These are phyloP conservation scores for Hypomesus transpacificus DNA, from an alignment of 2,113 vertebrate species.

Conservation along the genomic window DNA sequence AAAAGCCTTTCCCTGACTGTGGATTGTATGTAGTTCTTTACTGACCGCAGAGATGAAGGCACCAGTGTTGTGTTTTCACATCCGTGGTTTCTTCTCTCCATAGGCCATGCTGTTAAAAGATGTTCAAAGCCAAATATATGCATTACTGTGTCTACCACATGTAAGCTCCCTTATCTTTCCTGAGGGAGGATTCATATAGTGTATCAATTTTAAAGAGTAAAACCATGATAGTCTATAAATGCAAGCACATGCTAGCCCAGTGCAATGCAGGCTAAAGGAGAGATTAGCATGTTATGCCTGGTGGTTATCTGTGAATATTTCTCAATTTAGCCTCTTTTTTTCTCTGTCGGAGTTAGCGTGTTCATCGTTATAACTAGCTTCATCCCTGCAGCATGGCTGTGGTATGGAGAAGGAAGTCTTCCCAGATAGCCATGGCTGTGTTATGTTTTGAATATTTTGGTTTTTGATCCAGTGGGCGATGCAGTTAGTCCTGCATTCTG, in stretches of 20 bases:
- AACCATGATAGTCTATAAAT: slow-evolving; percentile 2
- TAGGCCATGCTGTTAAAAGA: slow-evolving; percentile 35
- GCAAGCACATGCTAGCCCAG: background rate
- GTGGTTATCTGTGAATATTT: background rate
- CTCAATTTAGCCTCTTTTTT: background rate
- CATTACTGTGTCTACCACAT: slow-evolving; percentile 44
- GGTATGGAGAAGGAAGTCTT: no score
- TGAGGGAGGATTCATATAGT: slow-evolving; percentile 19
- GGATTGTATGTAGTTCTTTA: background rate
- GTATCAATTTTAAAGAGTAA: slow-evolving; percentile 21
- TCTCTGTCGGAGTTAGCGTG: background rate
- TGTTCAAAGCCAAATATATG: slow-evolving; percentile 44
- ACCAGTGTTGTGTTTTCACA: slow-evolving; percentile 17
- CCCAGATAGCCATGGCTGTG: no score
- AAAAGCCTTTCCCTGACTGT: slow-evolving; percentile 32
- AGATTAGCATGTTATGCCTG: background rate
- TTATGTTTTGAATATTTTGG: no score
- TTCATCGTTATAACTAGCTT: no score
- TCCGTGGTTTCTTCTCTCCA: slow-evolving; percentile 25
- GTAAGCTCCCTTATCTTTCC: slow-evolving; percentile 38
- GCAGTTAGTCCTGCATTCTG: no score
- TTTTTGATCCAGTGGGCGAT: no score
- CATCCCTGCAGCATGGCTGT: no score
- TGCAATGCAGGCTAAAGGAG: background rate
- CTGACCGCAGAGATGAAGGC: background rate